Evolutionary conservation across 53 echinoderm and acorn worm genomes (phyloP).

Genomic region (Holothuria scabra): DNA sequence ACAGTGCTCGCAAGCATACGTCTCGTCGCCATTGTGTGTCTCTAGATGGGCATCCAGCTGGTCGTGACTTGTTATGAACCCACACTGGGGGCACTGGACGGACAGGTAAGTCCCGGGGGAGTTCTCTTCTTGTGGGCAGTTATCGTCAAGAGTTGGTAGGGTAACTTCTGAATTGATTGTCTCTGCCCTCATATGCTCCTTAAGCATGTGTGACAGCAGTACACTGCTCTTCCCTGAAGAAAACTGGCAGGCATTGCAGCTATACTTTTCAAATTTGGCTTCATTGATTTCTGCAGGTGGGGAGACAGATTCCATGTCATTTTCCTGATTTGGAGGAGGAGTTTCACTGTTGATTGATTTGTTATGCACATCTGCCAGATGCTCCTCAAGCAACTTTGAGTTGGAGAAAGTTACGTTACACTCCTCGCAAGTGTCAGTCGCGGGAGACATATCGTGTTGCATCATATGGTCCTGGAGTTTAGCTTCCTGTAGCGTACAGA

Average conservation of each 20-base stretch:
- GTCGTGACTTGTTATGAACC: constrained; percentile 77
- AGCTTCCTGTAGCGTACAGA: constrained; percentile 58
- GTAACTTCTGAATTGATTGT: not conserved
- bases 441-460: constrained; percentile 11
- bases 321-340: not conserved
- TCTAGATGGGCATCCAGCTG: constrained; percentile 83
- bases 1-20: constrained; percentile 76
- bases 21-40: constrained; percentile 76
- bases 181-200: constrained; percentile 39
- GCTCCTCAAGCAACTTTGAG: constrained; percentile 67
- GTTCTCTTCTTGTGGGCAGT: constrained; percentile 30
- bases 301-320: constrained; percentile 11
- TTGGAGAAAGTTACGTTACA: constrained; percentile 68
- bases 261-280: constrained; percentile 41
- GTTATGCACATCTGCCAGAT: constrained; percentile 58
- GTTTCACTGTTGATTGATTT: not conserved
- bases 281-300: constrained; percentile 34
- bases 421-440: constrained; percentile 48
- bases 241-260: constrained; percentile 62
- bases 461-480: constrained; percentile 55
- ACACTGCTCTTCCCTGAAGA: constrained; percentile 56
- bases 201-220: constrained; percentile 64
- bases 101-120: constrained; percentile 52
- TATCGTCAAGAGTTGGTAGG: not conserved
- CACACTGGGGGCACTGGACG: constrained; percentile 92